These are phyloP conservation scores for Esox masquinongy DNA, from an alignment of 2,797 vertebrate species.

Conservation along the genomic window DNA sequence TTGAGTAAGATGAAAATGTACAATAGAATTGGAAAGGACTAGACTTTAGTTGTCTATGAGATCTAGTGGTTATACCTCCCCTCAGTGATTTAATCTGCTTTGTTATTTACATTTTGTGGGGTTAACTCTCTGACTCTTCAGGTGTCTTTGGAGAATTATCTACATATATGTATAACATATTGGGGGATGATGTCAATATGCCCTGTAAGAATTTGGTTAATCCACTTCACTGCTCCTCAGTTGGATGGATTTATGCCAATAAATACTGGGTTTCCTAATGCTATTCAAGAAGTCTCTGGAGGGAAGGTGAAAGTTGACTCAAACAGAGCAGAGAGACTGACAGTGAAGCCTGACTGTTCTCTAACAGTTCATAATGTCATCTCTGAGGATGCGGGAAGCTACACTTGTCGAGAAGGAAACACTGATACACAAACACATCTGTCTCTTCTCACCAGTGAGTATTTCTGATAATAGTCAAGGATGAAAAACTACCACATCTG, in stretches of 20 bases:
- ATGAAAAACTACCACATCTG: background rate
- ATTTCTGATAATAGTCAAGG: background rate
- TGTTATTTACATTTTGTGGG: background rate
- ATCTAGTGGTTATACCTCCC: no score
- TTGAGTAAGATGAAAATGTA: no score
- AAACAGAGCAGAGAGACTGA: constrained; percentile 13
- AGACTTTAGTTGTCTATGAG: no score
- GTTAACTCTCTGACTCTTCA: background rate
- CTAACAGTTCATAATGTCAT: constrained; percentile 5
- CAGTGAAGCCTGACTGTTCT: constrained; percentile 9
- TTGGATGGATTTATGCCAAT: background rate
- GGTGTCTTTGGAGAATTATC: background rate
- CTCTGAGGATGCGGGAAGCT: background rate
- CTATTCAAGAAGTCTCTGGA: constrained; percentile 6
- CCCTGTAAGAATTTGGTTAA: background rate
- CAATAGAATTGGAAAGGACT: no score
- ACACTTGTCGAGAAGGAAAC: constrained; percentile 8
- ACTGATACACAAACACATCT: background rate
- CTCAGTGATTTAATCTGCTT: no score
- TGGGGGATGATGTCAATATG: background rate
- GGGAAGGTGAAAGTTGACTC: background rate
- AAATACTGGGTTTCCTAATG: background rate
- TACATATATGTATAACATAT: background rate
- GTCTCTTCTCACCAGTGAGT: constrained; percentile 13
- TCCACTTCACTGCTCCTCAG: constrained; percentile 5